Evolutionary conservation across 2,888 invertebrate species (phyloP), one percentile per base, ranked within the genome.

Genomic region (Gerris lacustris): DNA sequence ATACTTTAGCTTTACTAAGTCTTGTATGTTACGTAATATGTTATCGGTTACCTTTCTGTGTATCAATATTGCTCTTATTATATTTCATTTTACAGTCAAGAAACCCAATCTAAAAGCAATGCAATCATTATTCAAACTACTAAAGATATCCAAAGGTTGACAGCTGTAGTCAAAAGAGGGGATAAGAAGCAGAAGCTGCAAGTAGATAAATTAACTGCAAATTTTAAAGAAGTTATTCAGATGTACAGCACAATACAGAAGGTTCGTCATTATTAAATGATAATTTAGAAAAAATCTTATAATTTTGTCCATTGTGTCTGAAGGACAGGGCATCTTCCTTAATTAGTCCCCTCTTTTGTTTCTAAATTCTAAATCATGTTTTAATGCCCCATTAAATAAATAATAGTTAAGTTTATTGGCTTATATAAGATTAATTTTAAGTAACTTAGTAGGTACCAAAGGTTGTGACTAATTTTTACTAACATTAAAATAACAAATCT

Each of bases 111-210:
- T 73, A 87, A 85, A 76, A 88, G 89, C 67, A 92, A 92, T 80
- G 84, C 87, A 71, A 86, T 87, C 5, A 88, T 92, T 31, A 85
- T 88, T 62, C 87, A 86, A 45, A 91, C 90, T 0, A 88, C 88
- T 66, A 86, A 87, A 76, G 88, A 90, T 77, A 83, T 93, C 67
- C 86, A 88, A 75, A 85, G 88, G 72, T 82, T 93, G 44, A 88
- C 88, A 62, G 84, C 85, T 7, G 83, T 90, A 44, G 88, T 89
- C 69, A 83, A 88, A 15, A 85, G 86, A 74, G 88, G 88, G 0
- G 89, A 91, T 79, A 90, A 90, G 76, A 88, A 89, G 72, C 90
- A 91, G 79, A 91, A 89, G 78, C 81, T 95, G 74, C 92, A 94
- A 80, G 86, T 92, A 70, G 92, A 92, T 76, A 86, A 92, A 77